Evolutionary conservation across 2,888 invertebrate genomes (phyloP).

Genomic region (Tachina lurida): DNA sequence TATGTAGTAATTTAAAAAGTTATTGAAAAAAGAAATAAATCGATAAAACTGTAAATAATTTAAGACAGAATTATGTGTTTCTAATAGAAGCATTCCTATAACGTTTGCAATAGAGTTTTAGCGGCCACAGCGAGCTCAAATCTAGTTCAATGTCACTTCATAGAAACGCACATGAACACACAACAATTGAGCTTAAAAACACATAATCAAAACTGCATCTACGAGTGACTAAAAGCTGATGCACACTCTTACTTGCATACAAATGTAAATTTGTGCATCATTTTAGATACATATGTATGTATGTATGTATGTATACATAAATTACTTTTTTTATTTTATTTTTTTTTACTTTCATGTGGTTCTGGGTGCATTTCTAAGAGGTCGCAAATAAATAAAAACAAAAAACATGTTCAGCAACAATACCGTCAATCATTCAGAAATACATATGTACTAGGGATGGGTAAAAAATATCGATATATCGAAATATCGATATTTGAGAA

Average conservation of each 20-base stretch:
- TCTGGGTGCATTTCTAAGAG: conserved; percentile 25
- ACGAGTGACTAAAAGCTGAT: background rate
- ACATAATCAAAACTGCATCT: background rate
- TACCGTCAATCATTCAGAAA: conserved; percentile 21
- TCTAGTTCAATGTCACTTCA: conserved; percentile 66
- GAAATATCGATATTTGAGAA: too few species aligned
- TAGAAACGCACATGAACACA: background rate
- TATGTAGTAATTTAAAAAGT: too few species aligned
- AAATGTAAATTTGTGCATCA: background rate
- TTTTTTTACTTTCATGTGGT: conserved; percentile 2
- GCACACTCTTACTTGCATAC: background rate
- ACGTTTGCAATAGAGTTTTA: conserved; percentile 53
- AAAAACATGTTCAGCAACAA: conserved; percentile 7
- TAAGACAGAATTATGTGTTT: background rate
- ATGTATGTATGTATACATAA: background rate
- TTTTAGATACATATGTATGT: background rate
- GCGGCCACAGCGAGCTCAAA: conserved; percentile 51
- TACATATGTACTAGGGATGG: too few species aligned
- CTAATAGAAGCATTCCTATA: conserved; percentile 27
- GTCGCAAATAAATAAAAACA: conserved; percentile 17
- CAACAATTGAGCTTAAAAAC: conserved; percentile 1
- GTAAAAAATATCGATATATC: too few species aligned
- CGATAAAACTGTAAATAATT: background rate
- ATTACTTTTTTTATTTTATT: background rate
- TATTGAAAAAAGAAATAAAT: background rate